Percentiles rank a stretch among this genome's conserved stretches.
phyloP scores from a whole-genome alignment of 2,888 invertebrate species.

The Dasysyrphus tricinctus region DNA sequence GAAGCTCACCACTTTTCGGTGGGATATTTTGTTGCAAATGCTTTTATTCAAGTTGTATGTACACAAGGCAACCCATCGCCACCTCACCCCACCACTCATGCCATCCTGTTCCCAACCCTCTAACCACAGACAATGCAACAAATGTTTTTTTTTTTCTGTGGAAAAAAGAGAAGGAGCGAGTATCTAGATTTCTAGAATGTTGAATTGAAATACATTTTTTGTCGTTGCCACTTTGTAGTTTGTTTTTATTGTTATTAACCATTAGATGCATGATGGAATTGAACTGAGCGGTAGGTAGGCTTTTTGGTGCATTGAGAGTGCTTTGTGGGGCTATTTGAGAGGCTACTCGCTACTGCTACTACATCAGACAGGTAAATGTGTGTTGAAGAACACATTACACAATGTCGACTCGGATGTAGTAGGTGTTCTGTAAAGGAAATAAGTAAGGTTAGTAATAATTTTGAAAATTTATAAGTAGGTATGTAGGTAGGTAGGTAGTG shows the following conservation, averaged over 20 bases:
- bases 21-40: conserved; percentile 56
- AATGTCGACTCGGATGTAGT: background rate
- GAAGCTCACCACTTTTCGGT: conserved; percentile 61
- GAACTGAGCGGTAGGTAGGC: conserved; percentile 17
- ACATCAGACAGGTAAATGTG: conserved; percentile 14
- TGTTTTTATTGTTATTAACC: conserved; percentile 39
- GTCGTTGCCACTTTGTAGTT: conserved; percentile 41
- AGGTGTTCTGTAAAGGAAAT: background rate
- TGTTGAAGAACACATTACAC: background rate
- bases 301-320: background rate
- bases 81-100: background rate
- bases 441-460: background rate
- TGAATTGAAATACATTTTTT: conserved; percentile 45
- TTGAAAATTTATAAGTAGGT: background rate
- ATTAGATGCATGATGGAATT: conserved; percentile 27
- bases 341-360: background rate
- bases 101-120: conserved; percentile 2
- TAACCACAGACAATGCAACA: conserved; percentile 53
- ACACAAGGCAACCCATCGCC: conserved; percentile 9
- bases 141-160: conserved; percentile 43
- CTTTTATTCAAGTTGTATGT: conserved; percentile 50
- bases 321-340: conserved; percentile 8
- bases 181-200: conserved; percentile 8
- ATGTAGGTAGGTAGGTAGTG: no score
- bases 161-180: conserved; percentile 12